Evolutionary conservation across 2,113 vertebrate genomes (phyloP).

Genomic region (Heterochromis multidens): DNA sequence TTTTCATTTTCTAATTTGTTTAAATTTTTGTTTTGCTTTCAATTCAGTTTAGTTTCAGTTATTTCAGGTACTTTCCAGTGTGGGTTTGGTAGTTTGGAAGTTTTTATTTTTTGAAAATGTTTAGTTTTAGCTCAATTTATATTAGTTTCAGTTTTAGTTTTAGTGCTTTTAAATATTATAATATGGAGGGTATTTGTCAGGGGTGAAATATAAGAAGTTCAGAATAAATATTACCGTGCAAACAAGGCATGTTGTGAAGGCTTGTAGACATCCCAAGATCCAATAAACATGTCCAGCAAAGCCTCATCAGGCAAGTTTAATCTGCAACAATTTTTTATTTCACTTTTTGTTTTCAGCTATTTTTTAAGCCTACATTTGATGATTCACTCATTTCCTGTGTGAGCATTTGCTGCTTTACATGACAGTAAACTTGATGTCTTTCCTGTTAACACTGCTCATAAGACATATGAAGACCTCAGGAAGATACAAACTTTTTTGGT

Average conservation of each 20-base stretch:
- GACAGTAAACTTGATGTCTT: neutral
- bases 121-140: neutral
- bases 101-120: neutral
- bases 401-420: neutral
- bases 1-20: neutral
- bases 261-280: neutral
- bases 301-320: too few species aligned
- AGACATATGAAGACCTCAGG: neutral
- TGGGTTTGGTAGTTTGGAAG: neutral
- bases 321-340: neutral
- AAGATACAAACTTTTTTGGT: neutral
- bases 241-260: neutral
- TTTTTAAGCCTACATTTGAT: neutral
- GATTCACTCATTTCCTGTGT: neutral
- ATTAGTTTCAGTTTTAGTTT: neutral
- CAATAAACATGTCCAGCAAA: neutral
- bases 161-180: neutral
- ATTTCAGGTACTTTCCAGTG: neutral
- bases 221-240: neutral
- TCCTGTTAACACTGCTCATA: neutral
- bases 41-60: neutral
- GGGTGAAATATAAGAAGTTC: neutral
- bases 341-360: accelerated
- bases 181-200: neutral
- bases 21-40: neutral